Base-by-base conservation (phyloP, 2,888 invertebrate genomes). In the Gastracanthus pulcherrimus region DNA sequence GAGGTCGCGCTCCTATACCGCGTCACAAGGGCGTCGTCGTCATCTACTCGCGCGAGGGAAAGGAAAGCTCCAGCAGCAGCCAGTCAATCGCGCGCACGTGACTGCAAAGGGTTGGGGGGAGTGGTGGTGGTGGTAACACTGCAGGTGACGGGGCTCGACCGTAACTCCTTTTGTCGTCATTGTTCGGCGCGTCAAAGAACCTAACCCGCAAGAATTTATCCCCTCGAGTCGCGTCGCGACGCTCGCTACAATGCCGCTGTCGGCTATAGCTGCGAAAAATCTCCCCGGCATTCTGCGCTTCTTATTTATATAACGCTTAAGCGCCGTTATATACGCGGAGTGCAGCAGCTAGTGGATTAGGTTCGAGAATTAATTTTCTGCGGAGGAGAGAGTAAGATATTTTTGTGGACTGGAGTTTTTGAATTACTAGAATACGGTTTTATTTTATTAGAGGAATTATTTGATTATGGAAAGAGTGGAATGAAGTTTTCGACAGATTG, bases 121-220 rank as follows among this genome's bases (percentile, higher is more conserved):
- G n/a, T 9, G 34, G 23, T 11, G 31, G 48, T n/a, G 36, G 36
- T n/a, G 48, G 72, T 9, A 51, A 62, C 75, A 48, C 84, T 84
- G 86, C 83, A 84, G 84, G 83, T 86, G 87, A 87, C 86, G 84
- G 13, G 51, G 81, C 76, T 84, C 77, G 80, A 51, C 70, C 81
- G 82, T 85, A 84, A 83, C 84, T 85, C 82, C 84, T 84, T 85
- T 84, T 84, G 82, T 84, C 84, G 81, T 72, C 84, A 82, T 82
- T 85, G 84, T 84, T 85, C 82, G 72, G 19, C 38, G 66, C 83
- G 83, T 84, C 84, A 83, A 85, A 84, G 82, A 81, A 77, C 62
- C 51, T 26, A 55, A 70, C 76, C 71, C 60, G 67, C 76, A 78
- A 82, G 83, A 82, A 83, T 83, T 82, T 82, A 83, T 79, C 64